phyloP scores from a whole-genome alignment of 2,888 invertebrate species.

The Dasypolia templi region DNA sequence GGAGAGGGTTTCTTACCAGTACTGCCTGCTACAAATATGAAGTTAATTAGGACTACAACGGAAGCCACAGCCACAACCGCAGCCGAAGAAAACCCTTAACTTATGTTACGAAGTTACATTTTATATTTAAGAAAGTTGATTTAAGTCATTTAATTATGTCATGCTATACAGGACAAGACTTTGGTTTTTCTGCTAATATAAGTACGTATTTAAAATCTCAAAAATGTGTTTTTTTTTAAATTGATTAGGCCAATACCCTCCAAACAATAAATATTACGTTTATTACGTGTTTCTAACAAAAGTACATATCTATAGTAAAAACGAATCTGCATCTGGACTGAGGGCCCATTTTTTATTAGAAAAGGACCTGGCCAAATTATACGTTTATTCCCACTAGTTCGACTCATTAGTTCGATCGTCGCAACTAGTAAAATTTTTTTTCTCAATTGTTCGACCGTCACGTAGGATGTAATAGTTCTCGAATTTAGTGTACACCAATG shows the following conservation, averaged over 20 bases:
- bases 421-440: no score
- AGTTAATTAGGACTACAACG: neutral
- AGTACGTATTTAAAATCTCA: neutral
- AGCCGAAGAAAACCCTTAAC: no score
- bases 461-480: no score
- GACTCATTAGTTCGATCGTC: no score
- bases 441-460: no score
- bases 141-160: slow-evolving; percentile 11
- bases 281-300: neutral
- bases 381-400: no score
- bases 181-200: slow-evolving; percentile 10
- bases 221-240: neutral
- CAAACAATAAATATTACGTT: neutral
- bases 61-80: neutral
- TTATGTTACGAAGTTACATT: neutral
- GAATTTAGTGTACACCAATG: no score
- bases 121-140: neutral
- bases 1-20: accelerated
- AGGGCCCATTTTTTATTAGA: no score
- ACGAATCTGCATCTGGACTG: no score
- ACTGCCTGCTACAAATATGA: neutral
- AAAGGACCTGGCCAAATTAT: no score
- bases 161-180: neutral
- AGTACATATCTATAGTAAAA: no score
- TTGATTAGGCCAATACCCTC: no score